Percentiles rank a stretch among this genome's conserved stretches.
Evolutionary conservation across 2,113 vertebrate genomes (phyloP).

Genomic region (Petroica traversi): DNA sequence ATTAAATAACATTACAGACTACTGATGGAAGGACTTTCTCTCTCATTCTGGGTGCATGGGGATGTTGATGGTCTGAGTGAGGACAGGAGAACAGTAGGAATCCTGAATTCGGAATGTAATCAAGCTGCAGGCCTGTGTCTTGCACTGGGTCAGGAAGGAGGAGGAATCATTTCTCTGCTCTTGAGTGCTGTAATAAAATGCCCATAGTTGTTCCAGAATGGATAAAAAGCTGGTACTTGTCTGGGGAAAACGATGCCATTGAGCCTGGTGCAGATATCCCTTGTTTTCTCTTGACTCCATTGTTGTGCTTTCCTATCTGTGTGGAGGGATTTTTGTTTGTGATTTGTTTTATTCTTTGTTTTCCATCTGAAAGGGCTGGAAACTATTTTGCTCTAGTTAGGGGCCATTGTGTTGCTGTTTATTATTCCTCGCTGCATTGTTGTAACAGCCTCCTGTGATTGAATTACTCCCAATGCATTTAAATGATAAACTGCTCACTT

Average conservation of each 20-base stretch:
- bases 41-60: background rate
- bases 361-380: background rate
- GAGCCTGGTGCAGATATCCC: background rate
- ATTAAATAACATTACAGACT: background rate
- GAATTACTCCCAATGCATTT: background rate
- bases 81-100: background rate
- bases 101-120: background rate
- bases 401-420: background rate
- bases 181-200: background rate
- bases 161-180: background rate
- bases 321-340: background rate
- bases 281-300: background rate
- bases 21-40: background rate
- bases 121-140: background rate
- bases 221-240: background rate
- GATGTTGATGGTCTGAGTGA: background rate
- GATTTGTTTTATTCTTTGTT: constrained; percentile 1
- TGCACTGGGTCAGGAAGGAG: background rate
- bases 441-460: background rate
- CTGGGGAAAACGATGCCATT: background rate
- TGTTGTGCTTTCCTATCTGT: background rate
- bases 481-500: background rate
- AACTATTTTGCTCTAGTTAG: background rate
- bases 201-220: background rate
- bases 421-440: background rate